Evolutionary conservation across 2,113 vertebrate genomes (phyloP), one percentile per base, ranked within the genome.

Genomic region (Lophius piscatorius): DNA sequence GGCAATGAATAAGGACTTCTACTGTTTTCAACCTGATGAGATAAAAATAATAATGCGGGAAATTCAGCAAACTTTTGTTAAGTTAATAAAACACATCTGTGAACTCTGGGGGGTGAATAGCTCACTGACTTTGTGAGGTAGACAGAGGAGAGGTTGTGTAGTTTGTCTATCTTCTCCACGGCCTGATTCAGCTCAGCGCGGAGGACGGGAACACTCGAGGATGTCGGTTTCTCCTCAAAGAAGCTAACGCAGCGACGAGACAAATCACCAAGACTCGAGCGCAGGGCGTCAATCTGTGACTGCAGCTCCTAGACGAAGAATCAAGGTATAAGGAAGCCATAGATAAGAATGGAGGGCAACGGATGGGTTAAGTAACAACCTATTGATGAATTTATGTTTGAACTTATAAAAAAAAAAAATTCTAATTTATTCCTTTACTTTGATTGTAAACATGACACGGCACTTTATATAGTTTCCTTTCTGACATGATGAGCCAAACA

Each of bases 81-180:
- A 39, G 18, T 36, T 16, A 2, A 20, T 6, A 5, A 13, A 39
- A 9, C 7, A 9, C n/a, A 17, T 1, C 1, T 2, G 0, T 2
- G 6, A 23, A 17, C 8, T 5, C 9, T 3, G 4, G 1, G 6
- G 2, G 13, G 9, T 35, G 3, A 3, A 64, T 20, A 18, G 26
- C 2, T 1, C 16, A 72, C 95, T 93, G 38, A 99, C 97, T 98
- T 98, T 52, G 96, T 92, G 67, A 97, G 63, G 88, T 95, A 98
- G 84, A 94, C 77, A 2, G 93, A 91, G 0, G 96, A 97, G 5
- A 99, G 88, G 18, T 93, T 89, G 28, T 93, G 90, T 1, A 94
- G 90, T 40, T 88, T 91, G 42, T 95, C 94, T 56, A 92, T 94
- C 83, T 93, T 94, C 61, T 93, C 94, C 26, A 99, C 91, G 12